Conservation (phyloP, 2,113 vertebrate species). For the Hystrix brachyura region DNA sequence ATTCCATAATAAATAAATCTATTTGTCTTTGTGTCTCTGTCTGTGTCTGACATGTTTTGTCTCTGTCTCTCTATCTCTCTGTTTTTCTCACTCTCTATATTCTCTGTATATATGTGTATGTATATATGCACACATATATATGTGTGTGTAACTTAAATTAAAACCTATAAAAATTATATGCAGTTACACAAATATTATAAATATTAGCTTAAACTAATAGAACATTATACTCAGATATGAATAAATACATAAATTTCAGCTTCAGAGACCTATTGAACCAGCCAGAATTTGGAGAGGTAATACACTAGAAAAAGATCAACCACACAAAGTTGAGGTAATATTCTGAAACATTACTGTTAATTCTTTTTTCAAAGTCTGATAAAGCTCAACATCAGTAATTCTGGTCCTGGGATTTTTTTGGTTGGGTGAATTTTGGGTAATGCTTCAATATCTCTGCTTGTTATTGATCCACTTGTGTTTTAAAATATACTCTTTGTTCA, state of each 20-base stretch:
- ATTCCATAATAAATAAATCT: not conserved
- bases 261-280: not conserved
- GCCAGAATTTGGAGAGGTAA: not conserved
- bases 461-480: not conserved
- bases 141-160: not conserved
- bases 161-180: not conserved
- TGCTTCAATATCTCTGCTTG: not conserved
- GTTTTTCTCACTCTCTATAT: too few relatives aligned
- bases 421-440: not conserved
- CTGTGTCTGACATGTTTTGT: not conserved
- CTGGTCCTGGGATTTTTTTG: not conserved
- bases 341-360: not conserved
- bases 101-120: not conserved
- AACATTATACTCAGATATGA: not conserved
- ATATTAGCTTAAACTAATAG: not conserved
- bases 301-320: not conserved
- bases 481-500: not conserved
- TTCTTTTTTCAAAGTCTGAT: not conserved
- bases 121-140: not conserved
- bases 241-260: not conserved
- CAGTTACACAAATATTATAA: not conserved
- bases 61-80: not conserved
- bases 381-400: not conserved
- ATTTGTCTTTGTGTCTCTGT: not conserved
- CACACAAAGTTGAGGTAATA: not conserved